A percentile compares a stretch with the other conserved stretches of the same genome.
Conservation (phyloP, 92 coral and sea anemone species). For the Anthopleura xanthogrammica region DNA sequence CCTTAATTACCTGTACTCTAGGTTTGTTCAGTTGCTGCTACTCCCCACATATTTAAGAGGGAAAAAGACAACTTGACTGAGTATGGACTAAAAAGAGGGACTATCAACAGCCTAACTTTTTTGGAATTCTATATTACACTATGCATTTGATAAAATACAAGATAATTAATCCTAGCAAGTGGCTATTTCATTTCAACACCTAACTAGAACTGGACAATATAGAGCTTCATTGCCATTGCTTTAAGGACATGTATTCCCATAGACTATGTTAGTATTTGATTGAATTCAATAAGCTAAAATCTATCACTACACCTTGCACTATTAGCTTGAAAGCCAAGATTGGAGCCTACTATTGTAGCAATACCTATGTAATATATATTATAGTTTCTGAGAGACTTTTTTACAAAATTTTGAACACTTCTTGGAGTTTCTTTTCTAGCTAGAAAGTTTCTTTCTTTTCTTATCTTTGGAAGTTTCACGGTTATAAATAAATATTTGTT, state of each 20-base stretch:
- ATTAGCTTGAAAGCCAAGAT: not conserved
- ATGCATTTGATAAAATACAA: too few relatives aligned
- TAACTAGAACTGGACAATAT: not conserved
- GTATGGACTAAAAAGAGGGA: too few relatives aligned
- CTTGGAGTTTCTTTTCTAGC: not conserved
- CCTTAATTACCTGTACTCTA: too few relatives aligned
- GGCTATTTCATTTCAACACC: not conserved
- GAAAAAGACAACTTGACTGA: too few relatives aligned
- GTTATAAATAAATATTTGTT: not conserved
- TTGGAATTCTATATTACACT: too few relatives aligned
- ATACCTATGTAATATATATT: constrained; percentile 8
- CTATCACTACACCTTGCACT: not conserved
- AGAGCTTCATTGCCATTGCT: not conserved
- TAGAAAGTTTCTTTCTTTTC: not conserved
- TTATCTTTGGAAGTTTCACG: not conserved
- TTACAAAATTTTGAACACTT: constrained; percentile 20
- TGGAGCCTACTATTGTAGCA: not conserved
- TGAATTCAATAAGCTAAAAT: not conserved
- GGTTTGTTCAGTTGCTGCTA: too few relatives aligned
- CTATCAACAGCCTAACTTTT: too few relatives aligned
- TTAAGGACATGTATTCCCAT: not conserved
- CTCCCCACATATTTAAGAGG: too few relatives aligned
- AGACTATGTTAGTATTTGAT: too few relatives aligned
- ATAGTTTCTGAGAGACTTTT: constrained; percentile 11
- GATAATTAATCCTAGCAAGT: too few relatives aligned